Percentiles rank a stretch among this genome's conserved stretches.
Conservation (phyloP, 2,113 vertebrate species). For the Riparia riparia region DNA sequence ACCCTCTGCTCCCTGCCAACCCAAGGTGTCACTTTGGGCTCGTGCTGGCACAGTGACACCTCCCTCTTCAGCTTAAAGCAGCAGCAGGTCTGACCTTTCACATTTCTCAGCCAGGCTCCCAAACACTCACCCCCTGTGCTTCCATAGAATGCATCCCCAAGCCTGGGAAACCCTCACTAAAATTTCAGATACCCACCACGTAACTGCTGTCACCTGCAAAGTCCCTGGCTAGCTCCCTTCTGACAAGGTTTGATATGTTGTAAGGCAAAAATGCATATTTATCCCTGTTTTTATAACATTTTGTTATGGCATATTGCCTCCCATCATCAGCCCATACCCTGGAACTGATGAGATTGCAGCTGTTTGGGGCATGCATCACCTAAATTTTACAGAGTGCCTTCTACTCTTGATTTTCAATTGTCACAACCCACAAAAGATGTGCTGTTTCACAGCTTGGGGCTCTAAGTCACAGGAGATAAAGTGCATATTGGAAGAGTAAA, state of each 20-base stretch:
- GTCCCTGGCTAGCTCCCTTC: background rate
- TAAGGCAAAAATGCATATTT: background rate
- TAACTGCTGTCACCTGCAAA: background rate
- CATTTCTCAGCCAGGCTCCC: background rate
- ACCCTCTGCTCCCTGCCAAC: background rate
- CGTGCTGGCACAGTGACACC: background rate
- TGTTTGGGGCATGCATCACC: background rate
- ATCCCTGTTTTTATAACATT: background rate
- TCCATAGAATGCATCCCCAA: background rate
- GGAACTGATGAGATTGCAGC: background rate
- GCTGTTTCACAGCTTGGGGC: background rate
- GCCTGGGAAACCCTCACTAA: background rate
- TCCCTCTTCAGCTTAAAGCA: background rate
- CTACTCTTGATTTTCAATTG: background rate
- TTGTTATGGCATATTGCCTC: background rate
- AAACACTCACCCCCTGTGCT: background rate
- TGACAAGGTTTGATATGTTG: background rate
- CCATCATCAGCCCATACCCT: background rate
- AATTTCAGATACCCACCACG: background rate
- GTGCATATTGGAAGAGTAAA: background rate
- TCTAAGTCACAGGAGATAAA: constrained; percentile 23
- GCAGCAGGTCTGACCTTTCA: rapidly evolving
- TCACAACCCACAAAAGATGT: background rate
- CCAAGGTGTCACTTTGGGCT: background rate
- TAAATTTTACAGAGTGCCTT: background rate